These are phyloP conservation scores for Pollenia labialis DNA, from an alignment of 2,888 invertebrate species.

Conservation along the genomic window DNA sequence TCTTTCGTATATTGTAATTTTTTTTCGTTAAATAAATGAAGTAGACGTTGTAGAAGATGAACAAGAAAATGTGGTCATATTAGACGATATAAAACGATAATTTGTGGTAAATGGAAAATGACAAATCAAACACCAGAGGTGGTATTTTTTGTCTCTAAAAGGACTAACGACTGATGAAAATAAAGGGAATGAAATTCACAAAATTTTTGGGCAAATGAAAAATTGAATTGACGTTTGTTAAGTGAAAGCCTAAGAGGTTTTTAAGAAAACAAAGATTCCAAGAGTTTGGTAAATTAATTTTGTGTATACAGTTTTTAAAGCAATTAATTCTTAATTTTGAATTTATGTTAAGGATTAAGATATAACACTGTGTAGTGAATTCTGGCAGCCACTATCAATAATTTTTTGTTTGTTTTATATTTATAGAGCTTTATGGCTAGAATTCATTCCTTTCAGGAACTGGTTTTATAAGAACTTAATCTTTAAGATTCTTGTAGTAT, in stretches of 20 bases:
- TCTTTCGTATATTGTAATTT: not conserved
- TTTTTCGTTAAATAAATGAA: slow-evolving; percentile 25
- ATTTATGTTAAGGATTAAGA: no score
- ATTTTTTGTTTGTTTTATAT: no score
- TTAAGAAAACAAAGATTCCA: slow-evolving; percentile 2
- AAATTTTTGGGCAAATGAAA: slow-evolving; percentile 50
- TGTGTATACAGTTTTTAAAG: not conserved
- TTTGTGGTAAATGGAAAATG: slow-evolving; percentile 71
- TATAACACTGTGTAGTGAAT: no score
- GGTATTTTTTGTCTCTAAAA: slow-evolving; percentile 45
- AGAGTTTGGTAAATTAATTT: slow-evolving; percentile 9
- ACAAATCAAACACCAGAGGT: slow-evolving; percentile 70
- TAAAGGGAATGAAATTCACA: slow-evolving; percentile 1
- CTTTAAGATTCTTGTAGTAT: slow-evolving; percentile 32
- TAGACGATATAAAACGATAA: slow-evolving; percentile 67
- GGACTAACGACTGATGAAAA: not conserved
- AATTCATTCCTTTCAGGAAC: not conserved
- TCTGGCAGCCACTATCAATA: no score
- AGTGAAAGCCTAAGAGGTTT: slow-evolving; percentile 43
- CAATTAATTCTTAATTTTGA: not conserved
- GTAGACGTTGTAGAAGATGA: slow-evolving; percentile 42
- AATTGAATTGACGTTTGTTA: slow-evolving; percentile 41
- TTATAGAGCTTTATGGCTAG: not conserved
- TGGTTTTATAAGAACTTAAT: slow-evolving; percentile 20
- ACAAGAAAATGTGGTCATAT: slow-evolving; percentile 67